Conservation (phyloP, 2,888 invertebrate genomes). For the Temnothorax unifasciatus region DNA sequence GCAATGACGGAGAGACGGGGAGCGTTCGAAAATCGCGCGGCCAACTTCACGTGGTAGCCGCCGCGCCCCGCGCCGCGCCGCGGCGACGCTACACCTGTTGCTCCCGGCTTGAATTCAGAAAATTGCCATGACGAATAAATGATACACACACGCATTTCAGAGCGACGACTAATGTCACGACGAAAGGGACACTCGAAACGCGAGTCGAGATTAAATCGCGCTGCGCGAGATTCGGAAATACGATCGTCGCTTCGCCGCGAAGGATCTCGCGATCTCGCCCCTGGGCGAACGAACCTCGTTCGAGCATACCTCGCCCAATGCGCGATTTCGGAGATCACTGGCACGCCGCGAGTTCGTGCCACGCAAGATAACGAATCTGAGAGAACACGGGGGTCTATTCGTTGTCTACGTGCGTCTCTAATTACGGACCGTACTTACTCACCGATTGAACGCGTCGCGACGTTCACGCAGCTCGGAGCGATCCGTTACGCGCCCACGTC, state of each 20-base stretch:
- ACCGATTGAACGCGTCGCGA: not conserved
- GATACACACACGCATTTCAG: not conserved
- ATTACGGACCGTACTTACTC: not conserved
- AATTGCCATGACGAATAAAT: not conserved
- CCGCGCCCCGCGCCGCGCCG: not conserved
- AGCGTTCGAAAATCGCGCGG: not conserved
- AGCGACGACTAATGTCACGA: not conserved
- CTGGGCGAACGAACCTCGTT: not conserved
- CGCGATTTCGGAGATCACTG: not conserved
- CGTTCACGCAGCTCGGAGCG: not conserved
- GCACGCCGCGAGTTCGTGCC: not conserved
- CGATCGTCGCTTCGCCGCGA: not conserved
- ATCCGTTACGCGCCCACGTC: not conserved
- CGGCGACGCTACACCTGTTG: slow-evolving; percentile 9
- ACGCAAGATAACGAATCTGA: not conserved
- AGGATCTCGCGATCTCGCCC: not conserved
- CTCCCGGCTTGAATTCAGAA: not conserved
- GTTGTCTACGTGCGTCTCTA: too few species aligned
- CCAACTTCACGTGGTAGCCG: not conserved
- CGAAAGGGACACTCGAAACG: not conserved
- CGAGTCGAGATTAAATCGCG: not conserved
- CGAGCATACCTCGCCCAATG: too few species aligned
- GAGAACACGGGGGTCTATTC: not conserved
- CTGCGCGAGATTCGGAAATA: not conserved
- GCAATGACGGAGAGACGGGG: not conserved